Evolutionary conservation across 2,888 invertebrate species (phyloP), one percentile per base, ranked within the genome.

Genomic region (Pandemis corylana): DNA sequence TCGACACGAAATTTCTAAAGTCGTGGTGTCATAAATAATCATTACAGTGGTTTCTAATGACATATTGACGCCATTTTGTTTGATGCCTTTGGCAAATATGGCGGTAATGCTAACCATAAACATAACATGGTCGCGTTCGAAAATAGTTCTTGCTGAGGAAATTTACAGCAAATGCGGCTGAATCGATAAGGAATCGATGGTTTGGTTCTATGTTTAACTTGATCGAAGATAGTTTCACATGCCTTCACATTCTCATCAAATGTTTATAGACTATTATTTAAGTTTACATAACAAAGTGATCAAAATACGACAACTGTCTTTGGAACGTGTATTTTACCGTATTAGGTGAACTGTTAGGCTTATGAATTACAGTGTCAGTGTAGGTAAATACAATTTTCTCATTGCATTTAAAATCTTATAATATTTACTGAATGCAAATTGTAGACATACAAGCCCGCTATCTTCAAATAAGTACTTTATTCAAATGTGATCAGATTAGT

Each of bases 1-100:
- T 84, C 87, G 88, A 82, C 83, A 84, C 82, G 81, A 84, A 86
- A 83, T 80, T 78, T 81, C 81, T 80, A 72, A 78, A 85, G 84
- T 78, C 82, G 66, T 74, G 74, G 61, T 61, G 69, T 70, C 74
- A 74, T 74, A 74, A 74, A 74, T 74, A 69, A 74, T 62, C 15
- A 65, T 72, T 63, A 72, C 62, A 15, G 51, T 46, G 51, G 56
- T 66, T 69, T 74, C 51, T 74, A 74, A 74, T 74, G 74, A 74
- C 69, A 66, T 7, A 70, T 66, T 61, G 51, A 20, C 41, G 68
- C 64, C 20, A 70, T 66, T 41, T 70, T 70, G 69, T 61, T 46
- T 74, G 28, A 46, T 51, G 74, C 74, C 69, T 69, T 70, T 42
- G 69, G 69, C 69, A 65, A 70, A 74, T 53, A 73, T 73, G 66